These are phyloP conservation scores for Archilochus colubris DNA, from an alignment of 2,113 vertebrate genomes.

Conservation along the genomic window DNA sequence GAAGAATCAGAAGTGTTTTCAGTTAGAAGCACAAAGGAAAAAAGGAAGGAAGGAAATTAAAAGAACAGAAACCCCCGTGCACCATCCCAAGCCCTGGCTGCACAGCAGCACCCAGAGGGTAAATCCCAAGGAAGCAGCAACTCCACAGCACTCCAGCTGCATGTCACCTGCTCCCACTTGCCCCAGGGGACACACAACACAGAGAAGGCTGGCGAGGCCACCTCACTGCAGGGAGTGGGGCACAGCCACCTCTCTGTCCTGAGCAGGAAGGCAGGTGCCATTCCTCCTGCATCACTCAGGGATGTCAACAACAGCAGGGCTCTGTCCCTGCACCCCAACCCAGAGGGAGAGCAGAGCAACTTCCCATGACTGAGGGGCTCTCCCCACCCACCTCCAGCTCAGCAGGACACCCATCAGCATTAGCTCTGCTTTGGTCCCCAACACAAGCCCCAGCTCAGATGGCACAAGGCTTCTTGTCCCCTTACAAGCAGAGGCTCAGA, in stretches of 20 bases:
- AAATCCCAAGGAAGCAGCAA: not conserved
- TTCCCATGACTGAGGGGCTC: not conserved
- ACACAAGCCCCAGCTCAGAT: not conserved
- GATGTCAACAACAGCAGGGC: not conserved
- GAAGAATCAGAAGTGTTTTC: conserved; percentile 79
- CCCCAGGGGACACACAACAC: accelerated
- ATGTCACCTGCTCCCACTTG: not conserved
- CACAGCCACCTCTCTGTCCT: not conserved
- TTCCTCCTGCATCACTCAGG: not conserved
- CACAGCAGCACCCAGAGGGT: not conserved
- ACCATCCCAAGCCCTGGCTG: not conserved
- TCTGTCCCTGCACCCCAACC: accelerated
- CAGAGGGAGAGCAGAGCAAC: not conserved
- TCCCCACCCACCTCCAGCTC: not conserved
- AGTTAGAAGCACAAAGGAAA: conserved; percentile 74
- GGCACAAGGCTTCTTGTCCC: accelerated
- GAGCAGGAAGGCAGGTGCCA: not conserved
- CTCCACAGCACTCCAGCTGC: not conserved
- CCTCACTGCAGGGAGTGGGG: not conserved
- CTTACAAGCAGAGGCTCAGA: not conserved
- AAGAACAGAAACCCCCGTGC: not conserved
- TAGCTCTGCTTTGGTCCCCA: not conserved
- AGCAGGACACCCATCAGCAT: not conserved
- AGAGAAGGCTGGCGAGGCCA: accelerated
- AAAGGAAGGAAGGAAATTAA: conserved; percentile 53